Conservation (phyloP, 2,113 vertebrate species). For the Hyperopisus bebe region DNA sequence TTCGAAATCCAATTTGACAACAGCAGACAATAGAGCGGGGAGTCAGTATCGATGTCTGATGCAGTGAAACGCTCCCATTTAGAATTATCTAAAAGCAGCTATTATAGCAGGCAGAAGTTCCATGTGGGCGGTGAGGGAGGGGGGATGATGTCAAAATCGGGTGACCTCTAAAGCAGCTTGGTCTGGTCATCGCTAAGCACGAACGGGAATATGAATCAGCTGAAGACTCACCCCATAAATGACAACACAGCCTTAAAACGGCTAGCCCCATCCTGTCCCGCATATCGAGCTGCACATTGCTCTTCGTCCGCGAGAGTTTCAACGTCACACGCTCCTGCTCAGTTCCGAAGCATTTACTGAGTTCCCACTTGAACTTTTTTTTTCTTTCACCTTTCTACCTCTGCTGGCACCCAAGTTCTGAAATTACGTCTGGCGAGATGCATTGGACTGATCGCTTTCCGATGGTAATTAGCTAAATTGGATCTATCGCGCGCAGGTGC, state of each 20-base stretch:
- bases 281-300: not conserved
- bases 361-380: not conserved
- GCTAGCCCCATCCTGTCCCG: not conserved
- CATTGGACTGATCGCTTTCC: not conserved
- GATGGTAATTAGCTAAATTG: constrained; percentile 13
- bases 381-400: not conserved
- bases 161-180: not conserved
- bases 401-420: not conserved
- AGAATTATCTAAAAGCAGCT: constrained; percentile 46
- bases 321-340: not conserved
- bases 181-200: not conserved
- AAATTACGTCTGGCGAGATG: not conserved
- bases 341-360: not conserved
- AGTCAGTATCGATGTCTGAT: constrained; percentile 39
- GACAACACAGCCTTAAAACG: not conserved
- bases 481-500: not conserved
- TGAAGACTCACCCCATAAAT: not conserved
- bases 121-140: not conserved
- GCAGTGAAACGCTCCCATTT: constrained; percentile 36
- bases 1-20: constrained; percentile 55
- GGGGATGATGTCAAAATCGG: not conserved
- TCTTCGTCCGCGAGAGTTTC: not conserved
- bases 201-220: not conserved
- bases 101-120: constrained; percentile 34
- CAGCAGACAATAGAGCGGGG: constrained; percentile 35